phyloP scores from a whole-genome alignment of 2,797 vertebrate species.

The Spatula versicolor region DNA sequence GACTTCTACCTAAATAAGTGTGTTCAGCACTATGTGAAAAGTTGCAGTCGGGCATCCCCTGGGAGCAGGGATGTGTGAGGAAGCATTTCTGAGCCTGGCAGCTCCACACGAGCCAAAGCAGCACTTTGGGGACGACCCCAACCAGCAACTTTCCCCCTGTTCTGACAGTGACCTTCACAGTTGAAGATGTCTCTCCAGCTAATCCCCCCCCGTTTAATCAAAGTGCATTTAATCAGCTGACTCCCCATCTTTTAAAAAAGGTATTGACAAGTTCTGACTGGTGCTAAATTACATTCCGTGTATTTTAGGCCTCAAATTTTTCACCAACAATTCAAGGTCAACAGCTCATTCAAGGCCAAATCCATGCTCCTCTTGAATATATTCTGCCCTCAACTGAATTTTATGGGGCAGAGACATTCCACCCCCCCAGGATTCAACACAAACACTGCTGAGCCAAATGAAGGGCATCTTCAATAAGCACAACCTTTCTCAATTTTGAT shows the following conservation, averaged over 20 bases:
- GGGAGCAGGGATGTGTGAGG: background rate
- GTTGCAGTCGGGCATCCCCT: rapidly evolving
- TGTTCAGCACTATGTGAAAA: rapidly evolving
- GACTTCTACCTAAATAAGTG: background rate
- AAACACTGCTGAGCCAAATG: background rate
- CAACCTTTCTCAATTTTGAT: background rate
- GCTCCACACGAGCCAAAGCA: background rate
- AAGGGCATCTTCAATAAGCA: background rate
- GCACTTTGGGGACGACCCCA: background rate
- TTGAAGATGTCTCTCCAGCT: background rate
- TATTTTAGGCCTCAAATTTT: background rate
- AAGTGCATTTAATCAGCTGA: rapidly evolving
- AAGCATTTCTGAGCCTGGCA: background rate
- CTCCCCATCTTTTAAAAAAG: background rate
- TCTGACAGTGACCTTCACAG: background rate
- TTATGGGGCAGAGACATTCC: background rate
- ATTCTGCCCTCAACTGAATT: background rate
- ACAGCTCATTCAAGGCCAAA: background rate
- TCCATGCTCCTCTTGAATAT: background rate
- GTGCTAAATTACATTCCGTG: background rate
- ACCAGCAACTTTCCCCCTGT: background rate
- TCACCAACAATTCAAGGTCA: constrained; percentile 41
- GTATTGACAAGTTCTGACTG: rapidly evolving
- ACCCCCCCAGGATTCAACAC: background rate
- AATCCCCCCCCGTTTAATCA: background rate